A percentile compares a stretch with the other conserved stretches of the same genome.
Conservation (phyloP, 2,797 vertebrate species). For the Meriones psammophilus region DNA sequence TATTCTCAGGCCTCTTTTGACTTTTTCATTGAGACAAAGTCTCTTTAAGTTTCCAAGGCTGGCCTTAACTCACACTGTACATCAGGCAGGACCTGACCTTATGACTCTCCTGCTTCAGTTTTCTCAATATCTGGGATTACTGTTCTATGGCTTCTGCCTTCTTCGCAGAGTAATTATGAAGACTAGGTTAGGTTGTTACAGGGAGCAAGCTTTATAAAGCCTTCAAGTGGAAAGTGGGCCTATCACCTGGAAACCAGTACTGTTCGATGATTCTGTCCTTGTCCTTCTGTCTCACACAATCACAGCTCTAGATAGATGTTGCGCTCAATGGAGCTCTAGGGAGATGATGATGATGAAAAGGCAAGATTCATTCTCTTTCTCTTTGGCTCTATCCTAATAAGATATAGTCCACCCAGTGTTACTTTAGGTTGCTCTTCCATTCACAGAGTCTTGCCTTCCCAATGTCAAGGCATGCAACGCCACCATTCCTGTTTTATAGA, state of each 20-base stretch:
- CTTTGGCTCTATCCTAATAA: neutral
- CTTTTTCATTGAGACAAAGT: neutral
- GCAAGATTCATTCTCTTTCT: neutral
- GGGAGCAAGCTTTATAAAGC: neutral
- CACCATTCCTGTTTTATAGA: neutral
- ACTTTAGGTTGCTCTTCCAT: neutral
- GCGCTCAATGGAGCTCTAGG: neutral
- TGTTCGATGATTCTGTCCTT: rapidly evolving
- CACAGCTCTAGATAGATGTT: neutral
- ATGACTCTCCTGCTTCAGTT: neutral
- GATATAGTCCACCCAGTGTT: neutral
- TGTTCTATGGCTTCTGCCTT: neutral
- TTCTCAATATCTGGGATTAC: too few relatives aligned
- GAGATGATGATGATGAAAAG: rapidly evolving
- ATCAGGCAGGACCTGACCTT: neutral
- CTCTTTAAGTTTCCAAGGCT: neutral
- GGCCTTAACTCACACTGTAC: neutral
- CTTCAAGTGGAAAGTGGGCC: neutral
- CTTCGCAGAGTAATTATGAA: neutral
- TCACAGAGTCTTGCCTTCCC: neutral
- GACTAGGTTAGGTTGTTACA: neutral
- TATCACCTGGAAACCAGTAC: neutral
- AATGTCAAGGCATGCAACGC: neutral
- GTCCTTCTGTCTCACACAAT: neutral
- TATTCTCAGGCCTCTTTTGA: neutral